Conservation (phyloP, 1,140 invertebrate genomes). For the Ganaspis sp. region DNA sequence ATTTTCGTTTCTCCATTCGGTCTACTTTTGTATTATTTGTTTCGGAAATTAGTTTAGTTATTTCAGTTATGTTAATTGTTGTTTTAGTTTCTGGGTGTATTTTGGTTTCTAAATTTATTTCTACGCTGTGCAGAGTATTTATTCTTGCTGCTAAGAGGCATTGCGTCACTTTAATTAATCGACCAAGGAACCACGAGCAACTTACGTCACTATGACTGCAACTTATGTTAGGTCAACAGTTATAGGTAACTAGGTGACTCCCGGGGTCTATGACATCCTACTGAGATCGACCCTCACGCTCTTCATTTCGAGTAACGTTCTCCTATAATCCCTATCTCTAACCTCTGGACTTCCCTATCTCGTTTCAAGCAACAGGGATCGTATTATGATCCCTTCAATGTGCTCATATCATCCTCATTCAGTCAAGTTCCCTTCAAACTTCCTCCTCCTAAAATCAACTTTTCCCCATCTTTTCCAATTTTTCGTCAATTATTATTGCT, state of each 20-base stretch:
- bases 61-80: no score
- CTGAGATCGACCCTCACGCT: slow-evolving; percentile 42
- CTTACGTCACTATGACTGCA: slow-evolving; percentile 16
- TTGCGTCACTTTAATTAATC: slow-evolving; percentile 17
- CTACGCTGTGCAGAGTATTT: background rate
- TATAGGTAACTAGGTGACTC: slow-evolving; percentile 49
- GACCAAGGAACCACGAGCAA: slow-evolving; percentile 6
- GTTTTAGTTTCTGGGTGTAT: no score
- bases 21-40: no score
- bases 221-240: slow-evolving; percentile 12
- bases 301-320: slow-evolving; percentile 20
- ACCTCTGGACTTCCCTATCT: background rate
- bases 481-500: no score
- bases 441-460: background rate
- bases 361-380: background rate
- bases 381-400: background rate
- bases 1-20: no score
- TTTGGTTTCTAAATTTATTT: no score
- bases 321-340: background rate
- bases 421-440: background rate
- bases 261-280: slow-evolving; percentile 55
- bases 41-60: no score
- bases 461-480: background rate
- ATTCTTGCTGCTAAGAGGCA: background rate
- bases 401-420: background rate